Evolutionary conservation across 2,888 invertebrate species (phyloP).

Genomic region (Tricholauxania praeusta): DNA sequence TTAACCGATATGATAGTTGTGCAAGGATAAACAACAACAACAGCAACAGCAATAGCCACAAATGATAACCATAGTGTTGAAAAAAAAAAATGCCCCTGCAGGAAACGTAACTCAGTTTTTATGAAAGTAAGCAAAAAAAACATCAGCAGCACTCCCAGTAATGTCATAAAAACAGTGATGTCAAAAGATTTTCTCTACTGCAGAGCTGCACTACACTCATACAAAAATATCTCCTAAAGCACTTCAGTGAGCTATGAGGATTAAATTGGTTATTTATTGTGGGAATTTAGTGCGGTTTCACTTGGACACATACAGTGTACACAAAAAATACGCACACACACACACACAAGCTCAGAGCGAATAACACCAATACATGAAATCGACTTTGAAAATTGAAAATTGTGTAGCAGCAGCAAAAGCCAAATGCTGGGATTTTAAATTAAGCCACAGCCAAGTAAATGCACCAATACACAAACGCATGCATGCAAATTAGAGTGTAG

Average conservation of each 20-base stretch:
- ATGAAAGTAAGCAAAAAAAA: too few species aligned
- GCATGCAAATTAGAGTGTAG: not conserved
- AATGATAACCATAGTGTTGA: not conserved
- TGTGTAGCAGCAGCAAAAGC: slow-evolving; percentile 8
- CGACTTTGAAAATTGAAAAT: slow-evolving; percentile 26
- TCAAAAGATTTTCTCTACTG: too few species aligned
- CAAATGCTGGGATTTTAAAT: slow-evolving; percentile 13
- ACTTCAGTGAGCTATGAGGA: slow-evolving; percentile 27
- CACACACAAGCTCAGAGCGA: not conserved
- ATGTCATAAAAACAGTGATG: too few species aligned
- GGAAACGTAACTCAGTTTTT: not conserved
- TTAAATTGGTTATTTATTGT: slow-evolving; percentile 45
- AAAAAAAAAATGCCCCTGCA: not conserved
- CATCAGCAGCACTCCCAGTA: too few species aligned
- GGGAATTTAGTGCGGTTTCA: slow-evolving; percentile 36
- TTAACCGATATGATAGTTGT: slow-evolving; percentile 18
- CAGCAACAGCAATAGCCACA: not conserved
- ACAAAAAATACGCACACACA: slow-evolving; percentile 4
- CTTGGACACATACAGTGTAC: slow-evolving; percentile 13
- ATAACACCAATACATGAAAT: not conserved
- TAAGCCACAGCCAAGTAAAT: slow-evolving; percentile 5
- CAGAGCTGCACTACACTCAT: too few species aligned
- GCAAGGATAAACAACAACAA: slow-evolving; percentile 12
- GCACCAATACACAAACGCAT: not conserved
- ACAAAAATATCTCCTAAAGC: not conserved